phyloP scores from a whole-genome alignment of 2,113 vertebrate species.

The Chaenogobius annularis region DNA sequence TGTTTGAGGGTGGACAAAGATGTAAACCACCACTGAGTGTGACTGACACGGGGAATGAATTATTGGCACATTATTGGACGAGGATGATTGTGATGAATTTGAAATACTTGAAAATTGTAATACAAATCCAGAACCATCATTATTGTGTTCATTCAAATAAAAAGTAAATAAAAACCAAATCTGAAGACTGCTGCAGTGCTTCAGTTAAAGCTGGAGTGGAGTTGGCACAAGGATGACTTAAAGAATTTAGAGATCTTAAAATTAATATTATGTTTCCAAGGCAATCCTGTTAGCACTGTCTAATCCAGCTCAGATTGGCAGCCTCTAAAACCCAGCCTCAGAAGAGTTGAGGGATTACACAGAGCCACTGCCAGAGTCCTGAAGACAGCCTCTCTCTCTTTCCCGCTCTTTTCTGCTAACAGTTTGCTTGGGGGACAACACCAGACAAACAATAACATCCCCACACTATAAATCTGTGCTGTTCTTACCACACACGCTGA shows the following conservation, averaged over 20 bases:
- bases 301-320: constrained; percentile 71
- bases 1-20: too few relatives aligned
- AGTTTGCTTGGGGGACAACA: constrained; percentile 12
- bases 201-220: background rate
- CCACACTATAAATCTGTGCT: constrained; percentile 18
- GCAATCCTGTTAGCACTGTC: constrained; percentile 65
- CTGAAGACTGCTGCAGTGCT: background rate
- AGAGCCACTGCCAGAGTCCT: constrained; percentile 23
- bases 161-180: background rate
- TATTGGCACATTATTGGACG: background rate
- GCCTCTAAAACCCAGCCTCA: constrained; percentile 53
- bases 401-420: background rate
- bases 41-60: background rate
- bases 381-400: constrained; percentile 25
- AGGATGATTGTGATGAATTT: background rate
- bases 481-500: constrained; percentile 18
- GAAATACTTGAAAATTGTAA: background rate
- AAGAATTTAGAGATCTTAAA: constrained; percentile 44
- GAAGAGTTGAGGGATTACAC: constrained; percentile 65
- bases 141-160: background rate
- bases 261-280: constrained; percentile 70
- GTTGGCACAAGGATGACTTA: background rate
- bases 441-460: constrained; percentile 24
- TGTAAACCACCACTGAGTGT: background rate
- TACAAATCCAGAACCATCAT: background rate